A percentile compares a stretch with the other conserved stretches of the same genome.
phyloP scores from a whole-genome alignment of 2,797 vertebrate species.

The Gymnocypris eckloni region DNA sequence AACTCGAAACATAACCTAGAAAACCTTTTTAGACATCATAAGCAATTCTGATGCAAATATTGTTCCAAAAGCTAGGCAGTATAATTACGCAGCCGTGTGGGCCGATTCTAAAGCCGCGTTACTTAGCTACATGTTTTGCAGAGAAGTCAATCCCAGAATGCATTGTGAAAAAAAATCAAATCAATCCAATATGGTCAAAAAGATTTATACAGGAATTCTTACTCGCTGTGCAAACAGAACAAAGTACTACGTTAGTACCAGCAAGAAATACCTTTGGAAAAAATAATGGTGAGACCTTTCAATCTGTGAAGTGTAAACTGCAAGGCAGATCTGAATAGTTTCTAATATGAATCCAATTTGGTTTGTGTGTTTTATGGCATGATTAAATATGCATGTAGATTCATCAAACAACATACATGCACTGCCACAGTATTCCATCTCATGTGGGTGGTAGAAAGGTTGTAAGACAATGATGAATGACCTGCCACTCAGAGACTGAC shows the following conservation, averaged over 20 bases:
- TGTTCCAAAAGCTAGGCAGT: not conserved
- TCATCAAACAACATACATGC: not conserved
- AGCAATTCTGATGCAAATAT: constrained; percentile 5
- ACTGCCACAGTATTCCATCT: not conserved
- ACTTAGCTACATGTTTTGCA: not conserved
- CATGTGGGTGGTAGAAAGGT: not conserved
- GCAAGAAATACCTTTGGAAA: not conserved
- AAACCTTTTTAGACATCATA: constrained; percentile 14
- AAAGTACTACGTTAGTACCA: not conserved
- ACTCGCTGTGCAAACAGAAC: not conserved
- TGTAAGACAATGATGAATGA: constrained; percentile 47
- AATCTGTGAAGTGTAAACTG: constrained; percentile 14
- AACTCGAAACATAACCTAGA: constrained; percentile 22
- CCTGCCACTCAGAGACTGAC: constrained; percentile 30
- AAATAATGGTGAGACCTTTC: not conserved
- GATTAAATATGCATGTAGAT: constrained; percentile 8
- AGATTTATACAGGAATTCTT: not conserved
- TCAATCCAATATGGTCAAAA: not conserved
- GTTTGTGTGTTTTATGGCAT: not conserved
- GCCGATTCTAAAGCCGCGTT: not conserved
- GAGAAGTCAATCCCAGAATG: not conserved
- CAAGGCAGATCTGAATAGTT: constrained; percentile 1
- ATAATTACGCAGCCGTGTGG: not conserved
- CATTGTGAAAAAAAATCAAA: not conserved
- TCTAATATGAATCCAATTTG: constrained; percentile 3